Percentiles rank a stretch among this genome's conserved stretches.
These are phyloP conservation scores for Ceyx cyanopectus DNA, from an alignment of 2,113 vertebrate species.

Conservation along the genomic window DNA sequence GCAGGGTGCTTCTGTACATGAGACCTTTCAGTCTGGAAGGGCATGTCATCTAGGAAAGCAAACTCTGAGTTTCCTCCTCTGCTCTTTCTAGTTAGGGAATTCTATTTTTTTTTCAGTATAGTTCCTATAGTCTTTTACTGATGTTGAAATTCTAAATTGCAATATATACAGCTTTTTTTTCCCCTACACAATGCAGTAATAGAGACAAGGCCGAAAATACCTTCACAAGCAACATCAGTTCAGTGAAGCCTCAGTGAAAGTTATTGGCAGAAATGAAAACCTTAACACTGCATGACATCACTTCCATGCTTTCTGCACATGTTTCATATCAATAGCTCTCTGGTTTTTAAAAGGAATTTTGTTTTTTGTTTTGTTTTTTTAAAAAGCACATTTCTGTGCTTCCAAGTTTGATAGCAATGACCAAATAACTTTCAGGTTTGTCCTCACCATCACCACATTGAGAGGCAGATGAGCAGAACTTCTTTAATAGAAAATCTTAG, in stretches of 20 bases:
- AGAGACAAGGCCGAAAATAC: rapidly evolving
- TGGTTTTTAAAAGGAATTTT: background rate
- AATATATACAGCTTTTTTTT: background rate
- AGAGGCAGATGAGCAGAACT: background rate
- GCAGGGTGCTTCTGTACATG: background rate
- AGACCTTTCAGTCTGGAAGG: background rate
- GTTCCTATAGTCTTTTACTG: background rate
- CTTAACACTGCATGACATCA: background rate
- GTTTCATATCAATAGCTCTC: background rate
- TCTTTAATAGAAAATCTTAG: background rate
- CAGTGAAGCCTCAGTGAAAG: background rate
- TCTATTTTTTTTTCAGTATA: background rate
- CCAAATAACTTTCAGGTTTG: background rate
- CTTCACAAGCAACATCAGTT: background rate
- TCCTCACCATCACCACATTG: background rate
- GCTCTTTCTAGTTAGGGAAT: background rate
- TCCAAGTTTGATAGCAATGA: background rate
- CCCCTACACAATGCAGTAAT: background rate
- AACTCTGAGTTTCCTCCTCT: background rate
- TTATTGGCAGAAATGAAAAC: background rate
- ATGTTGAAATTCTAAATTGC: background rate
- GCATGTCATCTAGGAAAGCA: background rate
- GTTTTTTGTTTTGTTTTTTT: too few relatives aligned
- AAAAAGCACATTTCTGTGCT: background rate
- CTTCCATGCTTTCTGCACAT: background rate